Evolutionary conservation across 2,113 vertebrate genomes (phyloP), one percentile per base, ranked within the genome.

Genomic region (Rafetus swinhoei): DNA sequence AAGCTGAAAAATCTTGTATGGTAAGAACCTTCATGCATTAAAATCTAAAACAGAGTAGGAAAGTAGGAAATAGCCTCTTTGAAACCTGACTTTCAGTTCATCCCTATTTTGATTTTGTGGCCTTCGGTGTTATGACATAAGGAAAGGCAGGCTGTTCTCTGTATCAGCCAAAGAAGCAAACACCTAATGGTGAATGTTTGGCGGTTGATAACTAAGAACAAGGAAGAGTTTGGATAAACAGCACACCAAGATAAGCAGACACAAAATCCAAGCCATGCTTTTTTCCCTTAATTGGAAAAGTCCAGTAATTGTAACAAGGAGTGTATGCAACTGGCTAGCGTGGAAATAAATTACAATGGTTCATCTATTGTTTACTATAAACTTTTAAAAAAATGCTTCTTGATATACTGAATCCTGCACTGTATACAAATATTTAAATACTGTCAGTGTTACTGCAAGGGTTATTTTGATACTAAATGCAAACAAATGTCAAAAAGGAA

Each of bases 71-170:
- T 53, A 6, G 18, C 3, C 1, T 10, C 80, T 86, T 45, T 85
- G 56, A 3, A 6, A 53, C 29, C 54, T 29, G 65, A 74, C 74
- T 90, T 94, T 12, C 80, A 81, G 45, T 55, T 2, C 35, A 2
- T 86, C 4, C 0, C 7, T 74, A 53, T 53, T 87, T 80, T 18
- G 86, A 2, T 19, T 57, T 4, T 84, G 56, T 22, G 5, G 1
- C 21, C 56, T 59, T 14, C 18, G 18, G 0, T 24, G 56, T 7
- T 8, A 52, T 0, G 53, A 86, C 55, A 5, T 0, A 0, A 12
- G 24, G 21, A 45, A 39, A 27, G 59, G n/a, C 92, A 16, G 93
- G 21, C 25, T 55, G 74, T 13, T 32, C 21, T 6, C 22, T 29
- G 21, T n/a, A 54, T 50, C 57, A 35, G 82, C 90, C 81, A 21